Evolutionary conservation across 2,113 vertebrate genomes (phyloP).

Genomic region (Acanthochromis polyacanthus): DNA sequence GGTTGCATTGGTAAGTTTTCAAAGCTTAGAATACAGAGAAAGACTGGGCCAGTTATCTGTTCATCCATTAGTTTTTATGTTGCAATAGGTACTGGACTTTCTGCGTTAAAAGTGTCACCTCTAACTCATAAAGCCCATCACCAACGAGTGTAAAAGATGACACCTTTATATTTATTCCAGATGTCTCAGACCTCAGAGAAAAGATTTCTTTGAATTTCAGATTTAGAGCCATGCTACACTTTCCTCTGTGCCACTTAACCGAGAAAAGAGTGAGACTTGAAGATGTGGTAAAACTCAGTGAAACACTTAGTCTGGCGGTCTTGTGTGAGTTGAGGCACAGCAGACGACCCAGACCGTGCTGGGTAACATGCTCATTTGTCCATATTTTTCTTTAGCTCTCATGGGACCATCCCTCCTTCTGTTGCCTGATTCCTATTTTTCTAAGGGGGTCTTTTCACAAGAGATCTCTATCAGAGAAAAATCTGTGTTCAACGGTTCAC

Average conservation of each 20-base stretch:
- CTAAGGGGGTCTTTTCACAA: slow-evolving; percentile 57
- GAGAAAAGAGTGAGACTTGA: slow-evolving; percentile 24
- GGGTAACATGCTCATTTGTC: slow-evolving; percentile 82
- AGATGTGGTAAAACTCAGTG: slow-evolving; percentile 43
- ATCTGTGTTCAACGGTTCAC: slow-evolving; percentile 76
- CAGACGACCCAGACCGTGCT: slow-evolving; percentile 68
- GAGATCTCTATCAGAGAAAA: slow-evolving; percentile 79
- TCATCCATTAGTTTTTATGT: background rate
- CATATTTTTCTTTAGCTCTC: slow-evolving; percentile 74
- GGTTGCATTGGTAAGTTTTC: background rate
- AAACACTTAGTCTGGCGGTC: slow-evolving; percentile 49
- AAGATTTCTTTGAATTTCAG: background rate
- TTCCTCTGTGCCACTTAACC: slow-evolving; percentile 12
- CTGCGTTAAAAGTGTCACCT: background rate
- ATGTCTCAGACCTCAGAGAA: background rate
- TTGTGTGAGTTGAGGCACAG: slow-evolving; percentile 61
- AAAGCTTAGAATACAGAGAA: background rate
- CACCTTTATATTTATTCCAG: background rate
- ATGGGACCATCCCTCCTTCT: slow-evolving; percentile 71
- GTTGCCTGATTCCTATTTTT: slow-evolving; percentile 78
- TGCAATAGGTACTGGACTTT: background rate
- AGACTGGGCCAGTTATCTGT: background rate
- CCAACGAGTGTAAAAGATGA: background rate
- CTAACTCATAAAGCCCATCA: background rate
- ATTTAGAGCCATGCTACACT: background rate